A percentile compares a stretch with the other conserved stretches of the same genome.
phyloP scores from a whole-genome alignment of 2,113 vertebrate species.

The Dermatemys mawii region DNA sequence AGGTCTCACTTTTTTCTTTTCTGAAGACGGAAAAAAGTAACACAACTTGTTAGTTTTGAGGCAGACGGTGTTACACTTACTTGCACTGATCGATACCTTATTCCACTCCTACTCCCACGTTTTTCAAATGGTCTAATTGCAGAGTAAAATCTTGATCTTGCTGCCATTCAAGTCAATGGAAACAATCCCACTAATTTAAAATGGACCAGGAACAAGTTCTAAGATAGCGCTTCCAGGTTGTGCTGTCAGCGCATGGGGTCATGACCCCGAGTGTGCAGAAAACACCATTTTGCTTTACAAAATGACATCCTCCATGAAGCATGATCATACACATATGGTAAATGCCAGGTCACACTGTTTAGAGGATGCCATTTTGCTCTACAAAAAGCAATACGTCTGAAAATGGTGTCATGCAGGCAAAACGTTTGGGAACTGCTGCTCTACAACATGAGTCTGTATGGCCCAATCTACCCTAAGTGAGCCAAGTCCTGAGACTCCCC shows the following conservation, averaged over 20 bases:
- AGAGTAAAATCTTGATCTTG: constrained; percentile 6
- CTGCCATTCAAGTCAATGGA: neutral
- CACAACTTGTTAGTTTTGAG: neutral
- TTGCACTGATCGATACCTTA: neutral
- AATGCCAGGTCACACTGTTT: no score
- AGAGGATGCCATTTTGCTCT: neutral
- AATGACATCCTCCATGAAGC: neutral
- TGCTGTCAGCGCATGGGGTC: neutral
- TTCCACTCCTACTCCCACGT: neutral
- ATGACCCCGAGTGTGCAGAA: neutral
- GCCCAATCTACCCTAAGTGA: neutral
- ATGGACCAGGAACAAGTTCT: neutral
- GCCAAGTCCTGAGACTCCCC: neutral
- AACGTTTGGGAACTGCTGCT: neutral
- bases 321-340: no score
- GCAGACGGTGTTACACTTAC: neutral
- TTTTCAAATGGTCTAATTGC: neutral
- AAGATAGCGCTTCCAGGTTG: neutral
- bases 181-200: constrained; percentile 24
- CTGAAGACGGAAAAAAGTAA: neutral
- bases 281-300: neutral
- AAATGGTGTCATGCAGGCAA: neutral
- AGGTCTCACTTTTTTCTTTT: neutral
- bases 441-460: constrained; percentile 31
- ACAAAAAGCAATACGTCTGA: neutral